These are phyloP conservation scores for Caenorhabditis zanzibari DNA, from an alignment of 2,888 invertebrate genomes.

Conservation along the genomic window DNA sequence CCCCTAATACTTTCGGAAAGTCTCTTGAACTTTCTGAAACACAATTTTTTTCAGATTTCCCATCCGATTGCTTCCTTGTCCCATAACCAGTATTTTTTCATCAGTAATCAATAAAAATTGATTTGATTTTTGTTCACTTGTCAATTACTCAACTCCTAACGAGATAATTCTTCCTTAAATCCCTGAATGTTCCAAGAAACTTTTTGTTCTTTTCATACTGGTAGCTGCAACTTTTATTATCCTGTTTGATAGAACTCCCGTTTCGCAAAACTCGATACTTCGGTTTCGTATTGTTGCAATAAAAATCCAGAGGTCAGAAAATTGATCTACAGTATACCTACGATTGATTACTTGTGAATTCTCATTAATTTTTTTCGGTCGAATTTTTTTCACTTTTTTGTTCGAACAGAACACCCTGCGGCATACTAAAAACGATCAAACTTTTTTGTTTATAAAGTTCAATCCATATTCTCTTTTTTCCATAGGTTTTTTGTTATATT, in stretches of 20 bases:
- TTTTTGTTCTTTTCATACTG: background rate
- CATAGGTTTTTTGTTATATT: background rate
- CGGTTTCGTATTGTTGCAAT: conserved; percentile 1
- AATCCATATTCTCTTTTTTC: too few species aligned
- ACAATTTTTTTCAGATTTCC: too few species aligned
- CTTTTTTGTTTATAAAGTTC: too few species aligned
- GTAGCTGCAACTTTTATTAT: conserved; percentile 31
- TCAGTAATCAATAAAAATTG: background rate
- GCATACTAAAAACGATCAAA: too few species aligned
- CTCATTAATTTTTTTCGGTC: too few species aligned
- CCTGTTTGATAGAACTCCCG: background rate
- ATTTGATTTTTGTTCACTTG: conserved; percentile 10
- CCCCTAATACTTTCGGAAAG: too few species aligned
- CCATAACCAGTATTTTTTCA: background rate
- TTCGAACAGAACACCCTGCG: too few species aligned
- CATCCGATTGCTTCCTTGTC: background rate
- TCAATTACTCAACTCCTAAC: conserved; percentile 1
- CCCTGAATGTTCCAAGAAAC: background rate
- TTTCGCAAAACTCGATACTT: background rate
- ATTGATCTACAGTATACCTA: too few species aligned
- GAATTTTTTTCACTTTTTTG: too few species aligned
- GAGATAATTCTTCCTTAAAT: conserved; percentile 10
- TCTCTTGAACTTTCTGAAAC: too few species aligned
- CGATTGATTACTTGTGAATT: too few species aligned
- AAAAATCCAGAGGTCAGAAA: background rate